phyloP scores from a whole-genome alignment of 37 sponge, comb jelly and placozoan species.

The Halichondria panicea region DNA sequence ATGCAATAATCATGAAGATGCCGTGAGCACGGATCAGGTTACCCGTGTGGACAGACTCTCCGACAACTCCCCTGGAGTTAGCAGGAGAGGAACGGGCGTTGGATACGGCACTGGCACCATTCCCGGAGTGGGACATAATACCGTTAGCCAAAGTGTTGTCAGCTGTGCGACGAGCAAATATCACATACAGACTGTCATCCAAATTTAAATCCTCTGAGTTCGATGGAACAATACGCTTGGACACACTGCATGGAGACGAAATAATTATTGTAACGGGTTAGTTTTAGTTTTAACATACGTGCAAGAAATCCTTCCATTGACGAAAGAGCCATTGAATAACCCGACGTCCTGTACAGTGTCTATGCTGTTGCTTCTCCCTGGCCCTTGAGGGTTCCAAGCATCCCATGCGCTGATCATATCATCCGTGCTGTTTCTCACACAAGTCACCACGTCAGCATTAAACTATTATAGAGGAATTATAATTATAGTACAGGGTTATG shows the following conservation, averaged over 20 bases:
- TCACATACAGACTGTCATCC: not conserved
- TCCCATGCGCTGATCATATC: constrained; percentile 8
- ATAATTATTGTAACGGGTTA: too few species aligned
- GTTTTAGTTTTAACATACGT: constrained; percentile 16
- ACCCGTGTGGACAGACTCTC: not conserved
- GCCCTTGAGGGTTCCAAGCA: constrained; percentile 14
- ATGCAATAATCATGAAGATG: constrained; percentile 72
- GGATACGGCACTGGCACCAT: too few species aligned
- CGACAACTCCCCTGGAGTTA: too few species aligned
- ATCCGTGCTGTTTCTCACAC: constrained; percentile 1
- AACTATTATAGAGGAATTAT: too few species aligned
- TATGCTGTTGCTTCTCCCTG: not conserved
- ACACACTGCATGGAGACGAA: too few species aligned
- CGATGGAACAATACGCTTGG: not conserved
- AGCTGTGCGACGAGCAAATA: not conserved
- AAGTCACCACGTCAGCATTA: constrained; percentile 46
- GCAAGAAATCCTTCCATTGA: constrained; percentile 34
- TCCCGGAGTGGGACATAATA: too few species aligned
- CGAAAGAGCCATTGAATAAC: constrained; percentile 2
- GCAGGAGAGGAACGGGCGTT: too few species aligned
- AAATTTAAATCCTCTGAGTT: constrained; percentile 13
- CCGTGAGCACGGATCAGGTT: constrained; percentile 34
- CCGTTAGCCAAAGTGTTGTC: too few species aligned
- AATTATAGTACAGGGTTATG: not conserved
- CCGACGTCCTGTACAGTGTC: constrained; percentile 4